phyloP scores from a whole-genome alignment of 2,113 vertebrate species.

The Sander vitreus region DNA sequence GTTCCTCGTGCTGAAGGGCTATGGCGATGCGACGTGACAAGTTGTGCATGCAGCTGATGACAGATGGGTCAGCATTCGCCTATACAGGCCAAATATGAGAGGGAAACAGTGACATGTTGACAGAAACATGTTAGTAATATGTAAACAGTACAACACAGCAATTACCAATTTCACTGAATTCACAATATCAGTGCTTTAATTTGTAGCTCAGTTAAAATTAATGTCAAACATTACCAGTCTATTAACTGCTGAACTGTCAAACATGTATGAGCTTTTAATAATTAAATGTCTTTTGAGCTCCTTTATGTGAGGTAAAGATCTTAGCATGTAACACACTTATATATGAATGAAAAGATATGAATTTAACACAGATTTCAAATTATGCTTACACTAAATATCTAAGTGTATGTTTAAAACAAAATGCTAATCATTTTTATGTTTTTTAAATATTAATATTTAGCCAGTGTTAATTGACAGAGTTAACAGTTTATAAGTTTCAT shows the following conservation, averaged over 20 bases:
- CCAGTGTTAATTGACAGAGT: background rate
- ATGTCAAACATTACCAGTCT: background rate
- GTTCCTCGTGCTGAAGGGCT: conserved; percentile 96
- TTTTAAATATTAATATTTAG: background rate
- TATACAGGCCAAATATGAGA: conserved; percentile 47
- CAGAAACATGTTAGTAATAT: background rate
- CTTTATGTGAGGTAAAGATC: background rate
- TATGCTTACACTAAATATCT: background rate
- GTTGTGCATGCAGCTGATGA: conserved; percentile 96
- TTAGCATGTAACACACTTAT: background rate
- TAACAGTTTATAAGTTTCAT: background rate
- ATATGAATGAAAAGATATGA: background rate
- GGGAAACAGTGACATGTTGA: background rate
- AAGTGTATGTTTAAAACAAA: background rate
- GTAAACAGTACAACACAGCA: background rate
- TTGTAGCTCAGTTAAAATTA: background rate
- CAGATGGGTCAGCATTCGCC: conserved; percentile 94
- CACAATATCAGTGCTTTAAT: background rate
- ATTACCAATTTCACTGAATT: background rate
- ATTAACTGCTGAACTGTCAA: background rate
- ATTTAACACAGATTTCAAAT: background rate
- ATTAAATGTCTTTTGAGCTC: background rate
- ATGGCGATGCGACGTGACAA: conserved; percentile 95
- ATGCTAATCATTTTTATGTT: background rate
- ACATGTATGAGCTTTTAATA: background rate